Evolutionary conservation across 1,140 invertebrate species (phyloP).

Genomic region (Olivierus martensii): DNA sequence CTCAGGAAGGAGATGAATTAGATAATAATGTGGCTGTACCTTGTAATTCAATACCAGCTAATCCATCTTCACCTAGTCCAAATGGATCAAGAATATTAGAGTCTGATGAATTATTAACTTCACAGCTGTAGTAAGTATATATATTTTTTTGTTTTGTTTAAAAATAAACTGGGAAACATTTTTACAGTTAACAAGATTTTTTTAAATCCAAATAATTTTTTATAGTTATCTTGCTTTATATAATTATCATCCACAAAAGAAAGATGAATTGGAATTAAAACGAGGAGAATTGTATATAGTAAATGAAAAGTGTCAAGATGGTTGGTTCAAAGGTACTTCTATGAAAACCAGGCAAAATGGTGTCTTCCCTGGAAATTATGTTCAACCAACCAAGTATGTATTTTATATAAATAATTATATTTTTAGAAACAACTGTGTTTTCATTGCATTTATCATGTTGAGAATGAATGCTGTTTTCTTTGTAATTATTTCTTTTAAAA

Average conservation of each 20-base stretch:
- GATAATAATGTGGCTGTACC: no score
- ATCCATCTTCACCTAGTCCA: no score
- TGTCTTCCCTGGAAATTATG: constrained; percentile 93
- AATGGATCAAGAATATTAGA: no score
- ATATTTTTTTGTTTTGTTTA: no score
- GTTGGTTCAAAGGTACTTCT: constrained; percentile 88
- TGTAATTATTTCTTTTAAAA: not conserved
- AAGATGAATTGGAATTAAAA: constrained; percentile 77
- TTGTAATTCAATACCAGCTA: no score
- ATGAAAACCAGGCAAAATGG: constrained; percentile 71
- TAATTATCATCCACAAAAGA: constrained; percentile 80
- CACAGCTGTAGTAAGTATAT: no score
- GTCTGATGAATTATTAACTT: no score
- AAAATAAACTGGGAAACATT: no score
- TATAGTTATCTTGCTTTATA: constrained; percentile 55
- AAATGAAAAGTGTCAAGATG: constrained; percentile 85
- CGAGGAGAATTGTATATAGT: constrained; percentile 87
- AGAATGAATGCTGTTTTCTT: not conserved
- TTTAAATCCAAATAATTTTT: no score
- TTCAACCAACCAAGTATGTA: constrained; percentile 51
- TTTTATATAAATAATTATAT: no score
- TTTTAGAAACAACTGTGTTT: not conserved
- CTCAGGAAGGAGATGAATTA: no score
- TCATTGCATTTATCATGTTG: not conserved
- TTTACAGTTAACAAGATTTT: not conserved